Evolutionary conservation across 2,113 vertebrate genomes (phyloP).

Genomic region (Mus pahari): DNA sequence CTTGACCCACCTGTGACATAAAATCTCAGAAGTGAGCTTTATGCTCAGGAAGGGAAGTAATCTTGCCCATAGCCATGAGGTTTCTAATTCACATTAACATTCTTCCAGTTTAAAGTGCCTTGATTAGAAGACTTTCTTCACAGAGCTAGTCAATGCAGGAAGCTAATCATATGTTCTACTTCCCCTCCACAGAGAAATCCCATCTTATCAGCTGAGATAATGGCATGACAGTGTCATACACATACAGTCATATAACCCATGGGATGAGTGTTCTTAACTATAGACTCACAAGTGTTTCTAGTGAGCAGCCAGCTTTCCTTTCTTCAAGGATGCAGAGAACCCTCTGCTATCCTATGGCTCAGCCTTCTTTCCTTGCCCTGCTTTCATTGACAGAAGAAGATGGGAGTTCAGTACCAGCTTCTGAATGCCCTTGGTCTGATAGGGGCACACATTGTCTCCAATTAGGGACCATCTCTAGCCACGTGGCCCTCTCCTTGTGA

Average conservation of each 20-base stretch:
- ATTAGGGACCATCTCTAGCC: background rate
- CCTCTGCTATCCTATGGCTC: background rate
- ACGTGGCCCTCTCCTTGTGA: background rate
- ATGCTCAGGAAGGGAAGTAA: background rate
- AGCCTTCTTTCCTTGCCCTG: background rate
- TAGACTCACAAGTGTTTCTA: background rate
- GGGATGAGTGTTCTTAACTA: background rate
- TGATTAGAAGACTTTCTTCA: constrained; percentile 40
- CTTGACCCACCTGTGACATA: background rate
- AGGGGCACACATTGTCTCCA: background rate
- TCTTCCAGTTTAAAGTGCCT: background rate
- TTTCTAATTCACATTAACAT: constrained; percentile 17
- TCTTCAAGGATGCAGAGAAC: background rate
- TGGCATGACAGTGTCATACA: background rate
- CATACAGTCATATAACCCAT: background rate
- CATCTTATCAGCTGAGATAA: background rate
- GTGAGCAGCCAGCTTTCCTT: background rate
- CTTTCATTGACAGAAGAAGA: background rate
- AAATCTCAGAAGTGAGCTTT: background rate
- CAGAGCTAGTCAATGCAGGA: background rate
- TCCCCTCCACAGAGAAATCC: background rate
- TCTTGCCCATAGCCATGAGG: constrained; percentile 18
- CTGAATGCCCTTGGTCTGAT: background rate
- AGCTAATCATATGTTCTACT: background rate
- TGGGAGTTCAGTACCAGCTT: background rate